Conservation (phyloP, 2,888 invertebrate genomes). For the Harpagoxenus sublaevis region DNA sequence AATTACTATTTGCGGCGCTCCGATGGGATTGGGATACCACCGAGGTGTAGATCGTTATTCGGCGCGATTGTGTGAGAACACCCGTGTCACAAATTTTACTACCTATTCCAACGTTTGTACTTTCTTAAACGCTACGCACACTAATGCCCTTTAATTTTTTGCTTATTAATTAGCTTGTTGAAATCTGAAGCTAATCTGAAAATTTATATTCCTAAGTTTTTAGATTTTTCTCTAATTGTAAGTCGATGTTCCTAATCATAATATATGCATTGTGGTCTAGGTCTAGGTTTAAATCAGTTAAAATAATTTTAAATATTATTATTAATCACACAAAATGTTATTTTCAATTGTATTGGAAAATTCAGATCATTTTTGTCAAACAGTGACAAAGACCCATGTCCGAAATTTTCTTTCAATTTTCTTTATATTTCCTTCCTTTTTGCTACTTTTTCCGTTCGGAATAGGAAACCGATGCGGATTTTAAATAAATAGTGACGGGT, state of each 20-base stretch:
- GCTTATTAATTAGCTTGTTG: neutral
- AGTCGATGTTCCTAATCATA: neutral
- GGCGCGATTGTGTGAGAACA: conserved; percentile 8
- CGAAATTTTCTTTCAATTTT: neutral
- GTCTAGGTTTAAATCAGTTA: neutral
- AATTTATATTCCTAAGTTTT: neutral
- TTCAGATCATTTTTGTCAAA: neutral
- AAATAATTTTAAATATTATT: neutral
- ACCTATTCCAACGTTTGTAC: neutral
- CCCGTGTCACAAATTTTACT: conserved; percentile 7
- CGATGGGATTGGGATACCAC: neutral
- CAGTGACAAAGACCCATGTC: neutral
- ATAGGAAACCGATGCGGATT: conserved; percentile 16
- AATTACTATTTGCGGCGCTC: neutral
- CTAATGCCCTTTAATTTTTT: neutral
- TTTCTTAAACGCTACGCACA: conserved; percentile 3
- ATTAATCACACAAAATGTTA: neutral
- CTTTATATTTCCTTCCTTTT: neutral
- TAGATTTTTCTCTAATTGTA: neutral
- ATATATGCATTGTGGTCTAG: neutral
- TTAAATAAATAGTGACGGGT: conserved; percentile 27
- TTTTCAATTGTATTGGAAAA: neutral
- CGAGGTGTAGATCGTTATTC: conserved; percentile 4
- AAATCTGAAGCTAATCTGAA: neutral
- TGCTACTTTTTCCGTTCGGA: neutral